Conservation (phyloP, 2,888 invertebrate genomes). For the Tenthredo distinguenda region DNA sequence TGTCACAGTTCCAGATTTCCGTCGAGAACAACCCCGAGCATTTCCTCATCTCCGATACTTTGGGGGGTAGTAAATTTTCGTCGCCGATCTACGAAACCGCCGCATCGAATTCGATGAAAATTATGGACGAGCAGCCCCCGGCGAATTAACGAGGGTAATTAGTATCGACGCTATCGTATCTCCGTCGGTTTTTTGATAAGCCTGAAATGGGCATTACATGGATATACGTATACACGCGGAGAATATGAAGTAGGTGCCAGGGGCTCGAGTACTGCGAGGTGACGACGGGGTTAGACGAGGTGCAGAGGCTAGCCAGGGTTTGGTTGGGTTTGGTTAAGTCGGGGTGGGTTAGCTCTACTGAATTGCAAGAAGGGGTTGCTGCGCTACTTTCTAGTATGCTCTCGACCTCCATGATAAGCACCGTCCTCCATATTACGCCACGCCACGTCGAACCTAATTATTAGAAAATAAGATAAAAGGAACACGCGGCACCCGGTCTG, state of each 20-base stretch:
- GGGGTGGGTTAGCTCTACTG: constrained; percentile 51
- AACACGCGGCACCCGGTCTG: constrained; percentile 50
- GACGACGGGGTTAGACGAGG: constrained; percentile 49
- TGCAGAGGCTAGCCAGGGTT: constrained; percentile 38
- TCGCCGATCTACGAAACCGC: no score
- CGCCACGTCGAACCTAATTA: constrained; percentile 67
- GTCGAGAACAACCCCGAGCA: neutral
- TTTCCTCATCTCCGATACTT: no score
- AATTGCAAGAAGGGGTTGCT: constrained; percentile 54
- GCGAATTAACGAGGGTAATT: neutral
- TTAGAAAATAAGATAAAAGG: constrained; percentile 61
- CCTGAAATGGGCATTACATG: neutral
- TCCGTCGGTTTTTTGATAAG: neutral
- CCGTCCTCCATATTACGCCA: constrained; percentile 56
- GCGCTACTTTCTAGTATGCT: constrained; percentile 63
- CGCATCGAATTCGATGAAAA: no score
- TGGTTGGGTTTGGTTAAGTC: constrained; percentile 9
- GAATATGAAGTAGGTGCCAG: constrained; percentile 54
- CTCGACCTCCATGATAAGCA: constrained; percentile 66
- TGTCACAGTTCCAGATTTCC: neutral
- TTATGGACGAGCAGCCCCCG: no score
- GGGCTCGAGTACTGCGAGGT: constrained; percentile 18
- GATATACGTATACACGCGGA: neutral
- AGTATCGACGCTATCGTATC: neutral
- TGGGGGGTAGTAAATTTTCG: no score